phyloP scores from a whole-genome alignment of 2,797 vertebrate genomes.

The Clarias platycephalus region DNA sequence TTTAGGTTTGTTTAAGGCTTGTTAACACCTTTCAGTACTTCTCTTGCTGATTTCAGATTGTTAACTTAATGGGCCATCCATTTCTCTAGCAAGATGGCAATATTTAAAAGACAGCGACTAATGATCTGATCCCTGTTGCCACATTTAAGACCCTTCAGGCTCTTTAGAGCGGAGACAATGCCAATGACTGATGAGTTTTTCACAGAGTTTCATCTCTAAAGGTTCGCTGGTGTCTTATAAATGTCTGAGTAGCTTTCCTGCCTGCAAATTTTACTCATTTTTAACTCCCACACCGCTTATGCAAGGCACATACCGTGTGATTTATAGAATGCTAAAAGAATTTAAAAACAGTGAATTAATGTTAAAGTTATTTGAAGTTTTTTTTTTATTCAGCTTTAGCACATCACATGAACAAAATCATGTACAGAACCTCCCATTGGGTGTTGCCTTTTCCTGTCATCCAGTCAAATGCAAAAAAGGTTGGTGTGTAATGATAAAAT shows the following conservation, averaged over 20 bases:
- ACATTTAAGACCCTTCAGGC: constrained; percentile 39
- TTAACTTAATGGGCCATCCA: constrained; percentile 47
- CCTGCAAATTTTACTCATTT: constrained; percentile 27
- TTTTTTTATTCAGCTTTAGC: not conserved
- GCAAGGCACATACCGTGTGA: not conserved
- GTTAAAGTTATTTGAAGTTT: not conserved
- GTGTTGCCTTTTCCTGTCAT: not conserved
- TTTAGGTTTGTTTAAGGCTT: constrained; percentile 44
- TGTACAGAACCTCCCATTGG: not conserved
- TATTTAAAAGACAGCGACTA: constrained; percentile 46
- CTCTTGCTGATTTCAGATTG: constrained; percentile 36
- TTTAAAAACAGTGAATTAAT: not conserved
- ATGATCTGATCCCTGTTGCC: constrained; percentile 43
- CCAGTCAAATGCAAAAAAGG: too few relatives aligned
- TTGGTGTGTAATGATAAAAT: not conserved
- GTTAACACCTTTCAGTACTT: constrained; percentile 41
- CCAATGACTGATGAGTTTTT: constrained; percentile 43
- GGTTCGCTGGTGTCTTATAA: constrained; percentile 44
- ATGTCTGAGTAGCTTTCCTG: constrained; percentile 43
- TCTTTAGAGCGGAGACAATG: constrained; percentile 38
- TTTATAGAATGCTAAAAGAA: not conserved
- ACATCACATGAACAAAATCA: not conserved
- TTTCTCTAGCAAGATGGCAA: constrained; percentile 50
- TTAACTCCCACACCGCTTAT: constrained; percentile 7
- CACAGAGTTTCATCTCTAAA: constrained; percentile 37